Percentiles rank a stretch among this genome's conserved stretches.
These are phyloP conservation scores for Seriola aureovittata DNA, from an alignment of 2,113 vertebrate species.

Conservation along the genomic window DNA sequence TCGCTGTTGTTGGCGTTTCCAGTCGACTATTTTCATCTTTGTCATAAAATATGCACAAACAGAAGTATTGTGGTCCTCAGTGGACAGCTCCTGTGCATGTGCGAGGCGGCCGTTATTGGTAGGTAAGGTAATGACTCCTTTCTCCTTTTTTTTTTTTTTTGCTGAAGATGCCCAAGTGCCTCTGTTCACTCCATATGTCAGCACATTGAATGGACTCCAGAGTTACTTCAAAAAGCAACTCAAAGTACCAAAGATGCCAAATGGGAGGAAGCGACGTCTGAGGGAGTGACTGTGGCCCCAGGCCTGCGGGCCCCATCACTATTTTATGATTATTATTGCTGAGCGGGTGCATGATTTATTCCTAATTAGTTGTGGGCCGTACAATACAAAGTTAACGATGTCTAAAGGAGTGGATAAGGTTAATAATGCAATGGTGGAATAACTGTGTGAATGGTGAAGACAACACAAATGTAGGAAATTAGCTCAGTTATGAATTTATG, in stretches of 20 bases:
- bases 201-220: slow-evolving; percentile 62
- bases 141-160: slow-evolving; percentile 20
- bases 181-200: slow-evolving; percentile 56
- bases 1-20: slow-evolving; percentile 53
- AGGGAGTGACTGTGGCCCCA: background rate
- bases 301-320: slow-evolving; percentile 24
- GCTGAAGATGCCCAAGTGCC: slow-evolving; percentile 56
- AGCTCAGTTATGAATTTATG: background rate
- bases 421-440: slow-evolving; percentile 1
- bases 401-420: slow-evolving; percentile 11
- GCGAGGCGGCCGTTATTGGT: slow-evolving; percentile 20
- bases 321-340: slow-evolving; percentile 50
- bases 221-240: slow-evolving; percentile 49
- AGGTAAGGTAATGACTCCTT: slow-evolving; percentile 51
- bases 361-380: slow-evolving; percentile 8
- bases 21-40: slow-evolving; percentile 63
- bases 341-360: slow-evolving; percentile 23
- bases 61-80: slow-evolving; percentile 60
- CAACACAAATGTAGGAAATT: background rate
- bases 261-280: slow-evolving; percentile 35
- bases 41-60: slow-evolving; percentile 68
- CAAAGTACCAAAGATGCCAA: slow-evolving; percentile 46
- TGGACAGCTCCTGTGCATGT: slow-evolving; percentile 47
- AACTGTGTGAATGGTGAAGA: background rate
- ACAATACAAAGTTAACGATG: slow-evolving; percentile 25